Conservation (phyloP, 2,113 vertebrate species). For the Anguilla rostrata region DNA sequence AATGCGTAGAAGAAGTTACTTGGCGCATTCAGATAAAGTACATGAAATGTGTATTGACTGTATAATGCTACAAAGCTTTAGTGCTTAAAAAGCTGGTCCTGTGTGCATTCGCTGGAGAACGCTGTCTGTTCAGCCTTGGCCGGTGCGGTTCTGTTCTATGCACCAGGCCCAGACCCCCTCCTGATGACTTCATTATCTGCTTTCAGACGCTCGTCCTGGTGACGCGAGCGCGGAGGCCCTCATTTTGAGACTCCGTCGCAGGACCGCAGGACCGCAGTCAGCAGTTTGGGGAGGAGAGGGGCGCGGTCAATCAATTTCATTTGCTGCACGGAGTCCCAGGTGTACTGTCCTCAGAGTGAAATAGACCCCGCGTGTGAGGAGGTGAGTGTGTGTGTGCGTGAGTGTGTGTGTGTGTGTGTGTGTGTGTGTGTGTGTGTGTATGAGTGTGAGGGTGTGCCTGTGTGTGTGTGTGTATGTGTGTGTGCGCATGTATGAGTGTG, state of each 20-base stretch:
- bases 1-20: neutral
- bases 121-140: slow-evolving; percentile 39
- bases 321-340: slow-evolving; percentile 60
- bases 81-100: slow-evolving; percentile 1
- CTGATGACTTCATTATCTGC: slow-evolving; percentile 73
- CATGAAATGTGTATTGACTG: neutral
- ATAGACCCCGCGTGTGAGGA: neutral
- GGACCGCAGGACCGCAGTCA: slow-evolving; percentile 60
- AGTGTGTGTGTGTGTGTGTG: neutral
- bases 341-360: slow-evolving; percentile 18
- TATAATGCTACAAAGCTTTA: neutral
- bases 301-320: slow-evolving; percentile 70
- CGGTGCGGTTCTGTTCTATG: slow-evolving; percentile 55
- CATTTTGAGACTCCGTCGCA: slow-evolving; percentile 57
- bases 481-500: neutral
- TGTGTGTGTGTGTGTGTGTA: neutral
- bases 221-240: slow-evolving; percentile 60
- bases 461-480: neutral
- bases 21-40: neutral
- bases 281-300: slow-evolving; percentile 66
- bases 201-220: slow-evolving; percentile 64
- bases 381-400: neutral
- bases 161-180: slow-evolving; percentile 67
- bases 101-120: slow-evolving; percentile 13
- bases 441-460: neutral